Percentiles rank a stretch among this genome's conserved stretches.
phyloP scores from a whole-genome alignment of 2,888 invertebrate species.

The Parthenolecanium corni region DNA sequence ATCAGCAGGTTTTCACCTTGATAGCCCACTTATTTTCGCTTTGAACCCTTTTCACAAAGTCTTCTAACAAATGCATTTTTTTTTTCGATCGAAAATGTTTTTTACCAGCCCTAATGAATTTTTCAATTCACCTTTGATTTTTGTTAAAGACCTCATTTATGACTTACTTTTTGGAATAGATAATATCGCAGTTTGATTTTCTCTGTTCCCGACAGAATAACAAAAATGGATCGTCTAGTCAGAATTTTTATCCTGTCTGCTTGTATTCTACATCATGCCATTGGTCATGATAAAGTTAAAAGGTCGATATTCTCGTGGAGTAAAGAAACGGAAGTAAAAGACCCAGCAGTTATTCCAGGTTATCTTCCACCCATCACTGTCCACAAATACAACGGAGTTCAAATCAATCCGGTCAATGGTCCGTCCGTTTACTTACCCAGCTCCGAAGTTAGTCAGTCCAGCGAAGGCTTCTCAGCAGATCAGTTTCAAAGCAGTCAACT shows the following conservation, averaged over 20 bases:
- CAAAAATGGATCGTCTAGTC: slow-evolving; percentile 8
- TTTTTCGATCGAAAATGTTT: no score
- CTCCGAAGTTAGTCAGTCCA: not conserved
- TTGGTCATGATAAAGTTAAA: not conserved
- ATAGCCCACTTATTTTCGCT: no score
- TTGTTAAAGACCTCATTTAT: no score
- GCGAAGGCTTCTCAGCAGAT: no score
- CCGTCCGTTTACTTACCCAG: slow-evolving; percentile 12
- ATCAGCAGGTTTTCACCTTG: no score
- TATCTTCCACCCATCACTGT: slow-evolving; percentile 35
- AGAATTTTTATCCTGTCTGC: not conserved
- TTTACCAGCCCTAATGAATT: no score
- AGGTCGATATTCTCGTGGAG: slow-evolving; percentile 7
- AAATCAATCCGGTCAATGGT: slow-evolving; percentile 35
- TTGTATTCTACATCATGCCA: not conserved
- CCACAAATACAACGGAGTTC: slow-evolving; percentile 37
- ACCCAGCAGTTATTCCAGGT: not conserved
- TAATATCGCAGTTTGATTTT: no score
- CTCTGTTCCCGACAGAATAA: no score
- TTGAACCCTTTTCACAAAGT: no score
- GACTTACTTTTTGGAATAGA: no score
- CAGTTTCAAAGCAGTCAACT: not conserved
- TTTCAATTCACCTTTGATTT: no score
- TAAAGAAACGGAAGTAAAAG: not conserved
- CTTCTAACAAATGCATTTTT: no score